A percentile compares a stretch with the other conserved stretches of the same genome.
These are phyloP conservation scores for Aldrovandia affinis DNA, from an alignment of 2,797 vertebrate species.

Conservation along the genomic window DNA sequence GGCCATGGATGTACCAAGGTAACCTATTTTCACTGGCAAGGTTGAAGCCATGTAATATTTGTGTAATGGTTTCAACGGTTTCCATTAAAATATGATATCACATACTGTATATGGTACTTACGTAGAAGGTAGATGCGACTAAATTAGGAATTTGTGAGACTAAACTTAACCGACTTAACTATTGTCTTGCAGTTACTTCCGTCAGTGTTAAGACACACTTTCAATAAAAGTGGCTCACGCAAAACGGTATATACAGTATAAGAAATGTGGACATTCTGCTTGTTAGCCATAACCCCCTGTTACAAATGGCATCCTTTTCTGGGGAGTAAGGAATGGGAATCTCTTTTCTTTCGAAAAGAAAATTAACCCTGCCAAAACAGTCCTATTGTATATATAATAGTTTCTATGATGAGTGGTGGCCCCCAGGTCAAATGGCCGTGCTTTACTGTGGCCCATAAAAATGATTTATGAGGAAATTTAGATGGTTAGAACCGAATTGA, in stretches of 20 bases:
- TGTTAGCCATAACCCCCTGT: neutral
- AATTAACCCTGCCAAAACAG: neutral
- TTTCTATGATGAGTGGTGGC: neutral
- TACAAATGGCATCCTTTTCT: neutral
- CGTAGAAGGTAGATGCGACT: neutral
- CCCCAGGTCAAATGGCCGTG: neutral
- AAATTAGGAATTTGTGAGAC: neutral
- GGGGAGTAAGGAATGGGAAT: neutral
- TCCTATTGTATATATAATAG: neutral
- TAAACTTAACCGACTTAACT: neutral
- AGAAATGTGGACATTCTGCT: neutral
- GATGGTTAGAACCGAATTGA: conserved; percentile 18
- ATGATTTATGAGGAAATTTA: conserved; percentile 20
- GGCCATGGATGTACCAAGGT: conserved; percentile 62
- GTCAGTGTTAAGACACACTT: neutral
- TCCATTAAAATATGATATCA: conserved; percentile 6
- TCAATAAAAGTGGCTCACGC: neutral
- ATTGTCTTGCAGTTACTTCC: neutral
- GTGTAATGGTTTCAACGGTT: conserved; percentile 37
- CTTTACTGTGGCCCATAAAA: conserved; percentile 18
- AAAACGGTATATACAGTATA: neutral
- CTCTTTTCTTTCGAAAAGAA: neutral
- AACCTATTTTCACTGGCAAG: conserved; percentile 76
- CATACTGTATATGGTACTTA: neutral
- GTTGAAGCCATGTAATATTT: conserved; percentile 61